Conservation (phyloP, 2,113 vertebrate species). For the Mohoua ochrocephala region DNA sequence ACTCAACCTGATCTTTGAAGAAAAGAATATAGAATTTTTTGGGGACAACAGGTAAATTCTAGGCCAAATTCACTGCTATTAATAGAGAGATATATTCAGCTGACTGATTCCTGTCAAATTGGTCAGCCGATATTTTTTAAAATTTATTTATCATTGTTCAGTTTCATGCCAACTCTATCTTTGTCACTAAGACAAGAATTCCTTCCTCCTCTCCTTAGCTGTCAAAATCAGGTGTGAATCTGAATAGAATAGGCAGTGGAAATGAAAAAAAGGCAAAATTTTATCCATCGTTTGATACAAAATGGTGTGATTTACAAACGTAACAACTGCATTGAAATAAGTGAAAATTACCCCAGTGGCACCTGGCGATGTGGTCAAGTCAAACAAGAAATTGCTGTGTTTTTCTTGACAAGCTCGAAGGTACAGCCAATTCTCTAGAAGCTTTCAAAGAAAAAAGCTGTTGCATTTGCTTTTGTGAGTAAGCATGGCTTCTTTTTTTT, state of each 20-base stretch:
- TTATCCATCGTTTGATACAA: neutral
- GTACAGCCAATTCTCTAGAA: neutral
- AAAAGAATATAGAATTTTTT: neutral
- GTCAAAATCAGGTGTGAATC: neutral
- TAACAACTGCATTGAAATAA: neutral
- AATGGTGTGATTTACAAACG: neutral
- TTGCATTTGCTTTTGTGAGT: neutral
- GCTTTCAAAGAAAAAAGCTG: neutral
- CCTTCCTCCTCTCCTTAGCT: neutral
- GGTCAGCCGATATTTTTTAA: neutral
- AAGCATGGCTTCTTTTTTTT: neutral
- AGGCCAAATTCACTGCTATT: neutral
- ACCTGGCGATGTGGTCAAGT: neutral
- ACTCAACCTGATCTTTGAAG: neutral
- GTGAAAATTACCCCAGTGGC: neutral
- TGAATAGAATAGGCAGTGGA: neutral
- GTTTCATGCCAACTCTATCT: rapidly evolving
- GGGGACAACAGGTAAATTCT: neutral
- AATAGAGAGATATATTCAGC: neutral
- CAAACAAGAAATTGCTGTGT: neutral
- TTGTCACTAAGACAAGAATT: neutral
- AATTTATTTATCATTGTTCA: neutral
- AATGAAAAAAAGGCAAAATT: neutral
- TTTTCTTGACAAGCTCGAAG: neutral
- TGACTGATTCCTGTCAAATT: neutral